Percentiles rank a stretch among this genome's conserved stretches.
Evolutionary conservation across 2,888 invertebrate species (phyloP).

Genomic region (Drosophila eohydei): DNA sequence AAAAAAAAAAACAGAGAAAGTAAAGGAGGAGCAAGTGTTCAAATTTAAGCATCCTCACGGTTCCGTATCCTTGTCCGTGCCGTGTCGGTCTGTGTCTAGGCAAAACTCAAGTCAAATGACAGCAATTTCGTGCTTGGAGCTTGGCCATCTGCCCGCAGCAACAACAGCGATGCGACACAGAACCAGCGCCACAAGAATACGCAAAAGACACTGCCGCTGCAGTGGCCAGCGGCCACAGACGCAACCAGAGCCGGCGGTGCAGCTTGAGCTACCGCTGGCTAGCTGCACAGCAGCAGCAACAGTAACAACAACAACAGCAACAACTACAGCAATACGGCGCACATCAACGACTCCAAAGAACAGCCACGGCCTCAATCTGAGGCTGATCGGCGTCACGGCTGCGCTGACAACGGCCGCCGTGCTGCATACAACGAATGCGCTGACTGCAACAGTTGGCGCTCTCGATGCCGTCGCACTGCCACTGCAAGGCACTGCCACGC

Average conservation of each 20-base stretch:
- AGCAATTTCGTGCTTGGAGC: constrained; percentile 52
- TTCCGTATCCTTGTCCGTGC: background rate
- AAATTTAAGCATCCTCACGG: constrained; percentile 18
- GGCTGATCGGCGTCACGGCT: constrained; percentile 52
- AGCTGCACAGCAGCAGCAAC: background rate
- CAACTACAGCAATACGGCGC: constrained; percentile 16
- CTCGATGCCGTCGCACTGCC: constrained; percentile 57
- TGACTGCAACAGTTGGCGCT: constrained; percentile 42
- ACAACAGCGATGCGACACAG: constrained; percentile 53
- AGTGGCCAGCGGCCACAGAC: constrained; percentile 4
- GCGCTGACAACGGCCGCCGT: constrained; percentile 56
- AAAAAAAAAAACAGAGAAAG: background rate
- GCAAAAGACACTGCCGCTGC: constrained; percentile 65
- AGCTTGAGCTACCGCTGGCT: background rate
- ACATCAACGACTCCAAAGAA: constrained; percentile 30
- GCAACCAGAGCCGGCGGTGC: constrained; percentile 11
- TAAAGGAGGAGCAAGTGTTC: constrained; percentile 4
- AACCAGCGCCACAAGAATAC: constrained; percentile 67
- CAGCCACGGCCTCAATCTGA: constrained; percentile 34
- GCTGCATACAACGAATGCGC: constrained; percentile 64
- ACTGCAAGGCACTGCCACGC: constrained; percentile 63
- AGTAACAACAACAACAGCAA: background rate
- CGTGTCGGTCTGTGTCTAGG: constrained; percentile 2
- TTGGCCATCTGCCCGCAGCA: constrained; percentile 51
- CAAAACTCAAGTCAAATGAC: constrained; percentile 27